A percentile compares a stretch with the other conserved stretches of the same genome.
These are phyloP conservation scores for Peromyscus aztecus DNA, from an alignment of 2,797 vertebrate genomes.

Conservation along the genomic window DNA sequence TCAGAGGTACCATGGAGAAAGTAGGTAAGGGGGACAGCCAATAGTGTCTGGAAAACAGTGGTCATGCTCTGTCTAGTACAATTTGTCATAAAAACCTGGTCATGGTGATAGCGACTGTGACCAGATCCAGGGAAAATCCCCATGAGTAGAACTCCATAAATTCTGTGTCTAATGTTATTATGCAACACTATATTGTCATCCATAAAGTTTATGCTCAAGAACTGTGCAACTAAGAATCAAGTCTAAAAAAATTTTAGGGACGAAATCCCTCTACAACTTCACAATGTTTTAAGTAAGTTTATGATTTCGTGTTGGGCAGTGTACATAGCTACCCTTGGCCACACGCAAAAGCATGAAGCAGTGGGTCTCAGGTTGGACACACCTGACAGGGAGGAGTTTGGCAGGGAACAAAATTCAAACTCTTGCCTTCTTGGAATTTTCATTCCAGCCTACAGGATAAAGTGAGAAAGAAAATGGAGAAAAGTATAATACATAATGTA, in stretches of 20 bases:
- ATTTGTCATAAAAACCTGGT: not conserved
- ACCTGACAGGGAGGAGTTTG: too few relatives aligned
- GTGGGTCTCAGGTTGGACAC: not conserved
- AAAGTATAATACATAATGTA: not conserved
- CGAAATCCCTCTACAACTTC: too few relatives aligned
- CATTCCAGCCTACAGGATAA: not conserved
- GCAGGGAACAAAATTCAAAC: not conserved
- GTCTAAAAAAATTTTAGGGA: not conserved
- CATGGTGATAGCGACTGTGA: not conserved
- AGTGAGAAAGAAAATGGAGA: not conserved
- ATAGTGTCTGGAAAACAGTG: rapidly evolving
- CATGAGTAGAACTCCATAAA: not conserved
- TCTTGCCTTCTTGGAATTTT: not conserved
- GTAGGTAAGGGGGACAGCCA: too few relatives aligned
- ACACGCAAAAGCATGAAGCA: not conserved
- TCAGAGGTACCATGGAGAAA: not conserved
- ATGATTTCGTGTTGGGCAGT: not conserved
- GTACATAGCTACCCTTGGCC: not conserved
- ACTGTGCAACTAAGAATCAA: not conserved
- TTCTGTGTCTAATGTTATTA: not conserved
- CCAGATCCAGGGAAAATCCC: not conserved
- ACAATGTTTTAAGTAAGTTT: not conserved
- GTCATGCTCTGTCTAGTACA: not conserved
- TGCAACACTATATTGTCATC: not conserved
- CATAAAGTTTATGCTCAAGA: not conserved